Conservation (phyloP, 1,140 invertebrate species). For the Drosophila guanche region DNA sequence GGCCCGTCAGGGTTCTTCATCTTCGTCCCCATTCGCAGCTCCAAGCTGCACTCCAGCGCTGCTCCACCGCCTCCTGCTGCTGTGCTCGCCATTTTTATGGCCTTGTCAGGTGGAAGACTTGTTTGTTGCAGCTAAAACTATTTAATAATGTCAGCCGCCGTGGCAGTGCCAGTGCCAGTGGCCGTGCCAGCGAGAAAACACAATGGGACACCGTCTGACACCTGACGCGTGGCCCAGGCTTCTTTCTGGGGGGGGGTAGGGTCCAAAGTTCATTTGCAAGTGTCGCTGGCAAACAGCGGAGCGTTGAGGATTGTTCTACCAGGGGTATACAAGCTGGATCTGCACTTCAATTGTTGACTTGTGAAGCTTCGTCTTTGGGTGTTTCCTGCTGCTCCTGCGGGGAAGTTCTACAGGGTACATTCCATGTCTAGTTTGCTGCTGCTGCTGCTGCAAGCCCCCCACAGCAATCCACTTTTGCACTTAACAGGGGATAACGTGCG, state of each 20-base stretch:
- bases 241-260: too few species aligned
- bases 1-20: too few species aligned
- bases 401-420: too few species aligned
- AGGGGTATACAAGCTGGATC: constrained; percentile 1
- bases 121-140: constrained; percentile 72
- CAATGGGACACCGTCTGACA: constrained; percentile 22
- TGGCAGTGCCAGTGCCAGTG: constrained; percentile 20
- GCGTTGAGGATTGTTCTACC: neutral
- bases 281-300: constrained; percentile 17
- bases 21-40: constrained; percentile 10
- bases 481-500: constrained; percentile 74
- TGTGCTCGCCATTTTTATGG: constrained; percentile 35
- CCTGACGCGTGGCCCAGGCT: constrained; percentile 1
- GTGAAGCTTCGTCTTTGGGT: too few species aligned
- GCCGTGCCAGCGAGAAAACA: neutral
- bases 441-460: constrained; percentile 26
- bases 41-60: constrained; percentile 48
- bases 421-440: neutral
- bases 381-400: too few species aligned
- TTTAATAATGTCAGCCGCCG: constrained; percentile 73
- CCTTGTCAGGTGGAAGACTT: constrained; percentile 49
- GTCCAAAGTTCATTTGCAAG: constrained; percentile 58
- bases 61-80: constrained; percentile 18
- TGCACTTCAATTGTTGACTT: neutral
- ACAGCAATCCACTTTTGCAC: constrained; percentile 80